Evolutionary conservation across 2,888 invertebrate species (phyloP).

Genomic region (Luperina nickerlii): DNA sequence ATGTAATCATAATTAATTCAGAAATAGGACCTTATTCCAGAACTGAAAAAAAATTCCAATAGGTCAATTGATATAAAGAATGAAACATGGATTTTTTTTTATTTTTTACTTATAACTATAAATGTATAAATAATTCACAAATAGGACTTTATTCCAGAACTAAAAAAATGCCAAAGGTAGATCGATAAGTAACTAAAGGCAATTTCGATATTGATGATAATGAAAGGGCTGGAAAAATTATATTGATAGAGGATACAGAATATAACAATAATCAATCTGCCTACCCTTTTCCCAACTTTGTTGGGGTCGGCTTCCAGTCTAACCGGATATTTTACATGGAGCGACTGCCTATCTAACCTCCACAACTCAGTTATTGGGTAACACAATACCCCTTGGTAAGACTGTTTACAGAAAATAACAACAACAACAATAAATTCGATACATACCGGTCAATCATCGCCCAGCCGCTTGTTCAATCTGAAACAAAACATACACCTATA

Average conservation of each 20-base stretch:
- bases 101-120: background rate
- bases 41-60: background rate
- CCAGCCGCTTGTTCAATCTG: constrained; percentile 49
- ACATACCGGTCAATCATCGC: constrained; percentile 61
- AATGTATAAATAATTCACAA: background rate
- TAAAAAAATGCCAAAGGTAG: background rate
- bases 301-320: background rate
- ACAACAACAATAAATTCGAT: background rate
- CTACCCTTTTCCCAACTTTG: background rate
- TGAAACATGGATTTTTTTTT: background rate
- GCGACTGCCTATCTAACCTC: no score
- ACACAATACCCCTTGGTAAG: background rate
- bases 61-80: background rate
- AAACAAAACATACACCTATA: constrained; percentile 39
- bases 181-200: background rate
- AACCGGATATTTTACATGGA: background rate
- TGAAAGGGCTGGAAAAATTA: background rate
- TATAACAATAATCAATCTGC: background rate
- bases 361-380: background rate
- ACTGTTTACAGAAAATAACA: background rate
- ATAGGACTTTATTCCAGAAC: no score
- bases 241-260: background rate
- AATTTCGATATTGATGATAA: background rate
- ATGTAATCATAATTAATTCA: background rate
- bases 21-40: background rate